phyloP scores from a whole-genome alignment of 2,888 invertebrate genomes.

The Allygus modestus region DNA sequence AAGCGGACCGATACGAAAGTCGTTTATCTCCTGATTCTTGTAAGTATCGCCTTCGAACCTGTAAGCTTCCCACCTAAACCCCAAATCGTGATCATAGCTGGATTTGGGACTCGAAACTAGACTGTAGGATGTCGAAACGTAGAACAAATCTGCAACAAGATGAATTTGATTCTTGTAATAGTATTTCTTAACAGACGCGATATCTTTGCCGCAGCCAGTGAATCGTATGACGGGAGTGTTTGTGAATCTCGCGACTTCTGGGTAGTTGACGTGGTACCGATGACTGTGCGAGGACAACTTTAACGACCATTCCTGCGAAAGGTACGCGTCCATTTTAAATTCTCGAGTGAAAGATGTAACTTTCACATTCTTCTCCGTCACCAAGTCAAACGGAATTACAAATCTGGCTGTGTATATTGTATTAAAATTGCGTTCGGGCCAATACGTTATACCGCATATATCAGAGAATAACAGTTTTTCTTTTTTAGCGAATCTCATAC shows the following conservation, averaged over 20 bases:
- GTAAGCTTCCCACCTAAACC: background rate
- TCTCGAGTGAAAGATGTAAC: background rate
- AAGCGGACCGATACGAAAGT: background rate
- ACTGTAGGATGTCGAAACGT: background rate
- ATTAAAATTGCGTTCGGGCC: no score
- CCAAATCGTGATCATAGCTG: background rate
- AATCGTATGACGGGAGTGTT: background rate
- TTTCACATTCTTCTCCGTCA: background rate
- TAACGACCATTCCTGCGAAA: background rate
- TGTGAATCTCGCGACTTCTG: background rate
- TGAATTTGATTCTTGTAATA: background rate
- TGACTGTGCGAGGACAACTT: background rate
- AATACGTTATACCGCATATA: background rate
- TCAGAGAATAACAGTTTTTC: background rate
- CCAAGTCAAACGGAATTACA: background rate
- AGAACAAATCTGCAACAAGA: background rate
- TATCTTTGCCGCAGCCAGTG: background rate
- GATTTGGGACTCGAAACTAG: background rate
- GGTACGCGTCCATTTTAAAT: background rate
- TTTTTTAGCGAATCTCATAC: background rate
- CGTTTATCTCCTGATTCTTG: background rate
- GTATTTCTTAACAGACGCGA: background rate
- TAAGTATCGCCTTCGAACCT: background rate
- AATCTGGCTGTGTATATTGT: background rate
- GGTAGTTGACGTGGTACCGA: background rate